These are phyloP conservation scores for Pachyseris speciosa DNA, from an alignment of 64 coral and sea anemone genomes.

Conservation along the genomic window DNA sequence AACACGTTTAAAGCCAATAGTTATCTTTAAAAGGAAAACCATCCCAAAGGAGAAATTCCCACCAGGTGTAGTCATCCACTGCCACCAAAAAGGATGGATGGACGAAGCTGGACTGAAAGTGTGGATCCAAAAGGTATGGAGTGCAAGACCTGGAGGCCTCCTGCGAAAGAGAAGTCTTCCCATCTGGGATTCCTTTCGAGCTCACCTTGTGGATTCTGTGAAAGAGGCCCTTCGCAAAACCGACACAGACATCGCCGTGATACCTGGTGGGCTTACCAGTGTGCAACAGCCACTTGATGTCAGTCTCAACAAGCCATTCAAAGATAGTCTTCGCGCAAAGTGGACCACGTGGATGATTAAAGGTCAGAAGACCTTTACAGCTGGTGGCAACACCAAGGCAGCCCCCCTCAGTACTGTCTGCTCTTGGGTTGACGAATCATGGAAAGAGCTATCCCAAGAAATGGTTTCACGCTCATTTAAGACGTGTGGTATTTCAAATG, in stretches of 20 bases:
- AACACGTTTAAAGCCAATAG: not conserved
- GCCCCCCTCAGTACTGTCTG: conserved; percentile 47
- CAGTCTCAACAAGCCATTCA: conserved; percentile 57
- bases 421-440: conserved; percentile 32
- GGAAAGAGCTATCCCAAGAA: too few relatives aligned
- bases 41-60: conserved; percentile 7
- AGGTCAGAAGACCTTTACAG: not conserved
- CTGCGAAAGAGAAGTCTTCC: conserved; percentile 44
- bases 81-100: conserved; percentile 60
- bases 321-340: conserved; percentile 17
- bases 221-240: not conserved
- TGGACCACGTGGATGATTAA: conserved; percentile 39
- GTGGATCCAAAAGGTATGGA: conserved; percentile 53
- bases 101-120: conserved; percentile 8
- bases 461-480: too few relatives aligned
- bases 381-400: conserved; percentile 3
- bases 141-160: conserved; percentile 22
- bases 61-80: too few relatives aligned
- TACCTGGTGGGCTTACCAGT: conserved; percentile 54
- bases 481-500: conserved; percentile 51
- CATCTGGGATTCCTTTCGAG: conserved; percentile 48
- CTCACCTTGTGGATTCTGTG: conserved; percentile 48
- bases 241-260: conserved; percentile 42
- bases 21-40: conserved; percentile 4
- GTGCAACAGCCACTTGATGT: conserved; percentile 46